These are phyloP conservation scores for Allacma fusca DNA, from an alignment of 2,888 invertebrate genomes.

Conservation along the genomic window DNA sequence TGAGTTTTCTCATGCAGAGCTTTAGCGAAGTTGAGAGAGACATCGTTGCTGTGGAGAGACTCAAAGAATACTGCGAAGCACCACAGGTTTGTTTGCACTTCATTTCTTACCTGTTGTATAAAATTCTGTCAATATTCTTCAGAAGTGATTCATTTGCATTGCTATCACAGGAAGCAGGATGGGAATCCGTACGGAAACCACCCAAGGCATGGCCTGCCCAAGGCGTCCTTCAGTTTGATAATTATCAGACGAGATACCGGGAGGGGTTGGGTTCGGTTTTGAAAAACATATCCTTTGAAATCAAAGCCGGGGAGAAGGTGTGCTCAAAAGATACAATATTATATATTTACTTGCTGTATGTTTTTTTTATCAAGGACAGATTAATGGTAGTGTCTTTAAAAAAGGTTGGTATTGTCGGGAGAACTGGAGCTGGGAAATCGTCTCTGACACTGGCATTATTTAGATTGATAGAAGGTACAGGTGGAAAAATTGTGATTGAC, in stretches of 20 bases:
- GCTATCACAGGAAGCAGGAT: conserved; percentile 79
- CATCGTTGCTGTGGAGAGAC: conserved; percentile 95
- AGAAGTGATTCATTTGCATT: no score
- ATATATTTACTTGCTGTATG: no score
- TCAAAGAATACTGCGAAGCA: conserved; percentile 93
- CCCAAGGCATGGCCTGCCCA: conserved; percentile 80
- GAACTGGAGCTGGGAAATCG: conserved; percentile 68
- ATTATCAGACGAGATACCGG: conserved; percentile 86
- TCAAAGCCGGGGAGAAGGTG: conserved; percentile 83
- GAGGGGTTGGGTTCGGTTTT: conserved; percentile 86
- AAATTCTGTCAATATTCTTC: no score
- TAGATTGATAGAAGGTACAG: conserved; percentile 85
- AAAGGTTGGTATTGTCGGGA: conserved; percentile 69
- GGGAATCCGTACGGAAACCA: conserved; percentile 73
- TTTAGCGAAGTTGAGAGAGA: conserved; percentile 96
- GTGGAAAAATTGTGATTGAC: conserved; percentile 84
- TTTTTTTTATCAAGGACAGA: no score
- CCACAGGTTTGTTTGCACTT: conserved; percentile 68
- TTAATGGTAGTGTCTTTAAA: no score
- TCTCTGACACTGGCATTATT: conserved; percentile 73
- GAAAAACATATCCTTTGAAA: conserved; percentile 77
- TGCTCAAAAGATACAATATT: no score
- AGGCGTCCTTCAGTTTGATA: conserved; percentile 81
- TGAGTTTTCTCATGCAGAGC: conserved; percentile 97
- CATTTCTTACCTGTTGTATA: no score